Conservation (phyloP, 2,888 invertebrate species). For the Stenichneumon culpator region DNA sequence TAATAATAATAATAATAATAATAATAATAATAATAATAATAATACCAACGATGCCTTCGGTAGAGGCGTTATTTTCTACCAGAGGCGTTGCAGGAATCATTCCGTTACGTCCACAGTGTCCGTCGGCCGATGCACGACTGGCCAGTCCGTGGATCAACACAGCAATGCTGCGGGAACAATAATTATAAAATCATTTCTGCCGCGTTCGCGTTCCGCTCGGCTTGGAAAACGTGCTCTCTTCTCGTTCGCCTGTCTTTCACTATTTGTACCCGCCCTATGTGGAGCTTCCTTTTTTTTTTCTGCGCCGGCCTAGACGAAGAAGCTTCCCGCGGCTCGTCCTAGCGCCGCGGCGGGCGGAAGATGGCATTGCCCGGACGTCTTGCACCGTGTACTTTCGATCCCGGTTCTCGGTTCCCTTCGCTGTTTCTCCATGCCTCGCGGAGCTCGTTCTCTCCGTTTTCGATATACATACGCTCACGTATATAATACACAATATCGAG, state of each 20-base stretch:
- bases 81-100: slow-evolving; percentile 8
- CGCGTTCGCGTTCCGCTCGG: slow-evolving; percentile 61
- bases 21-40: neutral
- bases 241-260: slow-evolving; percentile 33
- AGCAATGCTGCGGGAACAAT: slow-evolving; percentile 50
- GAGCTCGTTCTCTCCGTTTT: slow-evolving; percentile 21
- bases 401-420: slow-evolving; percentile 45
- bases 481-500: slow-evolving; percentile 5
- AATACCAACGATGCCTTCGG: neutral
- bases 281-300: slow-evolving; percentile 41
- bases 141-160: slow-evolving; percentile 15
- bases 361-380: slow-evolving; percentile 33
- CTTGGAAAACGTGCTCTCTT: slow-evolving; percentile 51
- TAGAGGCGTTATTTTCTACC: neutral
- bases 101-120: slow-evolving; percentile 37
- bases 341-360: neutral
- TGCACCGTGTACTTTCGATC: slow-evolving; percentile 49
- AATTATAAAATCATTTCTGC: slow-evolving; percentile 64
- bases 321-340: neutral
- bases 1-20: neutral
- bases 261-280: slow-evolving; percentile 46
- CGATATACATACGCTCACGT: neutral
- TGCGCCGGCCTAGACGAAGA: neutral
- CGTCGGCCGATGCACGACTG: slow-evolving; percentile 34
- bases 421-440: slow-evolving; percentile 27